phyloP scores from a whole-genome alignment of 2,888 invertebrate genomes.

The Philhelius pedissequus region DNA sequence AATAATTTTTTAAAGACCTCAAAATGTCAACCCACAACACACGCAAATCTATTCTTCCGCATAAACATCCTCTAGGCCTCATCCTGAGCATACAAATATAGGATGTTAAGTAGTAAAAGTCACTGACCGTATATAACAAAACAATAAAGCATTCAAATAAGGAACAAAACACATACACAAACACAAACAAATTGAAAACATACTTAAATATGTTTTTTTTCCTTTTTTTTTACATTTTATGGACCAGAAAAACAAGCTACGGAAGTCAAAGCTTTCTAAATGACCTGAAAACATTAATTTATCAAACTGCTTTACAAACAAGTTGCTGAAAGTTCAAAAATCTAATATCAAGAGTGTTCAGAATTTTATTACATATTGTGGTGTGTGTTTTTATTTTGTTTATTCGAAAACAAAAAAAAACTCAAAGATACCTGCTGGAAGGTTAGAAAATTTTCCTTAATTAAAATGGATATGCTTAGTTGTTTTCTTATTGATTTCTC shows the following conservation, averaged over 20 bases:
- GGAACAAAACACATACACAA: background rate
- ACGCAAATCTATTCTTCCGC: background rate
- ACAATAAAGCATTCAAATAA: conserved; percentile 17
- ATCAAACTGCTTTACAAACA: background rate
- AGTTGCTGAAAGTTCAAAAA: conserved; percentile 29
- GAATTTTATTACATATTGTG: background rate
- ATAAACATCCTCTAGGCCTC: background rate
- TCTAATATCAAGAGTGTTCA: conserved; percentile 11
- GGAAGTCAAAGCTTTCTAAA: conserved; percentile 34
- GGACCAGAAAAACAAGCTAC: conserved; percentile 37
- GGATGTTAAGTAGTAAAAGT: background rate
- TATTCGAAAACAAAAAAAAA: background rate
- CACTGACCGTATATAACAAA: conserved; percentile 21
- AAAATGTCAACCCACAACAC: background rate
- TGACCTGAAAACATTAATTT: conserved; percentile 29
- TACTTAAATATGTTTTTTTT: background rate
- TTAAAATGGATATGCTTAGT: background rate
- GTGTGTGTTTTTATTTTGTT: background rate
- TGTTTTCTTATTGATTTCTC: background rate
- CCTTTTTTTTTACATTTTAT: background rate
- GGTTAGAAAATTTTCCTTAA: background rate
- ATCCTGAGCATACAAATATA: background rate
- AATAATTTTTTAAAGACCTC: background rate
- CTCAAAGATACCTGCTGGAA: background rate
- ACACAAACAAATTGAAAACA: background rate